These are phyloP conservation scores for Huso huso DNA, from an alignment of 2,797 vertebrate species.

Conservation along the genomic window DNA sequence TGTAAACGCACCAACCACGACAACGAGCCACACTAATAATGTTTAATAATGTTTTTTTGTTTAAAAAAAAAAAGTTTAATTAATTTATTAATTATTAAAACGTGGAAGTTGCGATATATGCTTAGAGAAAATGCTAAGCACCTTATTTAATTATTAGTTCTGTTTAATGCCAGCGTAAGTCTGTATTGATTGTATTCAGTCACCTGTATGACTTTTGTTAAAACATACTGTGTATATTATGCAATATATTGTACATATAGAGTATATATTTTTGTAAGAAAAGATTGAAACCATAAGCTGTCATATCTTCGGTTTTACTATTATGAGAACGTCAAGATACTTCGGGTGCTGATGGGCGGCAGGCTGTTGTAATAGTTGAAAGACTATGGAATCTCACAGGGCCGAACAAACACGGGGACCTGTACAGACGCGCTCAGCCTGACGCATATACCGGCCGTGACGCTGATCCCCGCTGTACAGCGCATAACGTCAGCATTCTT, in stretches of 20 bases:
- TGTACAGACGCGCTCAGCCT: too few species aligned
- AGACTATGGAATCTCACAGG: conserved; percentile 21
- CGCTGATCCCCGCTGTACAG: too few species aligned
- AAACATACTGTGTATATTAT: conserved; percentile 63
- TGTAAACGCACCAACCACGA: conserved; percentile 72
- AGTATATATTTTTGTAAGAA: conserved; percentile 65
- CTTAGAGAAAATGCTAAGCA: conserved; percentile 4
- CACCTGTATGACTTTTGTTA: conserved; percentile 53
- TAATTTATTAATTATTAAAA: conserved; percentile 8
- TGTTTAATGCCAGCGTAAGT: conserved; percentile 39
- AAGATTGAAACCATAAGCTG: conserved; percentile 36
- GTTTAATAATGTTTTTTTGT: conserved; percentile 22
- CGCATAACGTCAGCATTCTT: conserved; percentile 10
- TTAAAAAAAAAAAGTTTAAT: background rate
- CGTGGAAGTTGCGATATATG: background rate
- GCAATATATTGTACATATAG: conserved; percentile 67
- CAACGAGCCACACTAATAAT: conserved; percentile 57
- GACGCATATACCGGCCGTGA: too few species aligned
- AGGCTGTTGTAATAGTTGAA: too few species aligned
- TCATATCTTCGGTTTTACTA: too few species aligned
- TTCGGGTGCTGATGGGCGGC: too few species aligned
- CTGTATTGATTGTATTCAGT: conserved; percentile 37
- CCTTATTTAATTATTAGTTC: conserved; percentile 19
- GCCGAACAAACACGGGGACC: conserved; percentile 1
- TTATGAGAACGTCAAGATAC: too few species aligned